These are phyloP conservation scores for Perdita meconis DNA, from an alignment of 2,888 invertebrate genomes.

Conservation along the genomic window DNA sequence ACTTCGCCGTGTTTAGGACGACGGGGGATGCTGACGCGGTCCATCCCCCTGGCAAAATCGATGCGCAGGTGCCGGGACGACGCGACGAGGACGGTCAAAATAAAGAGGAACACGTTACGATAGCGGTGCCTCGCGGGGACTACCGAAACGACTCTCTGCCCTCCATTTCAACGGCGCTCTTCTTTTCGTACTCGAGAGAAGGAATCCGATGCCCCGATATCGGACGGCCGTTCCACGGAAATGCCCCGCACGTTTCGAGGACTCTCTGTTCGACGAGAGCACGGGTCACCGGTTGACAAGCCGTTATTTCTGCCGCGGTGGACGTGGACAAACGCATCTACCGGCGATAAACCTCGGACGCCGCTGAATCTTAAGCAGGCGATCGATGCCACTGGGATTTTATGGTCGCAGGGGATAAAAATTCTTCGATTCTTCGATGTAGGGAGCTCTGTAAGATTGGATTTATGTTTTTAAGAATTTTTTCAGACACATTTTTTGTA, in stretches of 20 bases:
- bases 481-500: no score
- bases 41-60: no score
- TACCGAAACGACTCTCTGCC: not conserved
- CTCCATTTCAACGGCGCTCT: conserved; percentile 21
- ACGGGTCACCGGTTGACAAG: conserved; percentile 50
- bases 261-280: conserved; percentile 2
- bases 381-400: not conserved
- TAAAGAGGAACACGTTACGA: not conserved
- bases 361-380: conserved; percentile 21
- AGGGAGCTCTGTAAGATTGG: no score
- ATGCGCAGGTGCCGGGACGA: no score
- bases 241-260: conserved; percentile 51
- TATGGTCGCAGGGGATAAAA: no score
- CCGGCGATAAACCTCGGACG: conserved; percentile 32
- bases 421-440: no score
- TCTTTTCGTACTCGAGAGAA: conserved; percentile 31
- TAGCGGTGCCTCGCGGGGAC: not conserved
- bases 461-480: no score
- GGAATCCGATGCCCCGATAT: conserved; percentile 38
- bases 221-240: conserved; percentile 32
- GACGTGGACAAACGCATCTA: conserved; percentile 12
- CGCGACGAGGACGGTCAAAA: not conserved
- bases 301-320: conserved; percentile 36
- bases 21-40: no score
- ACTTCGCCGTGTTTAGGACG: no score